phyloP scores from a whole-genome alignment of 2,113 vertebrate species.

The Haemorhous mexicanus region DNA sequence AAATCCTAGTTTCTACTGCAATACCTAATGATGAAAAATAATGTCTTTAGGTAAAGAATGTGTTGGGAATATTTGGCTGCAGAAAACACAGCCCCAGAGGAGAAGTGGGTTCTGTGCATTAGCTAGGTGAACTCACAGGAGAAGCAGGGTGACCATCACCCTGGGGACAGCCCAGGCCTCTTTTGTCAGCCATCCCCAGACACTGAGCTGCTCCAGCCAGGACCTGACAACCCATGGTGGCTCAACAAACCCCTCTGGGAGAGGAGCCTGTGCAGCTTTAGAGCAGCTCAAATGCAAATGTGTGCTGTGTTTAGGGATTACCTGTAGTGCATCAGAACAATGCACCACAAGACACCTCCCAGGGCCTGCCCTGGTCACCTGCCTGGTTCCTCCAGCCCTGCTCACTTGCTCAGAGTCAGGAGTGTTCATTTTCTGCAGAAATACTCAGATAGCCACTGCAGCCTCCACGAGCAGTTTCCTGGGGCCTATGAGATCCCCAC shows the following conservation, averaged over 20 bases:
- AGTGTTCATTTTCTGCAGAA: background rate
- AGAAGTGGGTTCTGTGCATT: background rate
- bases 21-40: background rate
- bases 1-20: background rate
- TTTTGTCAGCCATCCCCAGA: background rate
- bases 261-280: background rate
- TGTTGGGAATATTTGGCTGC: background rate
- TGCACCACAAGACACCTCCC: background rate
- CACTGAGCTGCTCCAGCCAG: background rate
- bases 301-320: background rate
- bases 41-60: background rate
- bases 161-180: background rate
- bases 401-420: background rate
- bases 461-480: background rate
- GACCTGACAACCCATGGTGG: background rate
- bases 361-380: background rate
- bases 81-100: background rate
- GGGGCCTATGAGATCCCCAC: accelerated
- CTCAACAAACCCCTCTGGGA: background rate
- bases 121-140: background rate
- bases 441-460: background rate
- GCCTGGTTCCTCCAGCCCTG: background rate
- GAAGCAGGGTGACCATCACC: background rate
- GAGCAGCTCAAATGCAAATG: background rate
- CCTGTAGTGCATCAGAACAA: background rate